Evolutionary conservation across 2,888 invertebrate genomes (phyloP).

Genomic region (Tetragonula carbonaria): DNA sequence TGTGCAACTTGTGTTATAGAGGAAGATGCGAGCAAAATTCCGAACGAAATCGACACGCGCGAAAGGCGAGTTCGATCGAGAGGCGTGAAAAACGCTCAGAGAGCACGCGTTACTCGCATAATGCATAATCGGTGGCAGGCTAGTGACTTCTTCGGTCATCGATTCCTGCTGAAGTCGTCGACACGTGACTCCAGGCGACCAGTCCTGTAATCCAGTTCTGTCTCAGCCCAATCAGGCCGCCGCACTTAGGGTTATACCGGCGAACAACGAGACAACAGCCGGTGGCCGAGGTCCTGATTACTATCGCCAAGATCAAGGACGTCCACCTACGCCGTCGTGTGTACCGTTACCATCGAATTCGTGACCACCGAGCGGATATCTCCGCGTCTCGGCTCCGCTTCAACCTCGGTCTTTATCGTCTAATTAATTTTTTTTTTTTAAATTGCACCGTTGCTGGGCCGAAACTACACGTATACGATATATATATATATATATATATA

Average conservation of each 20-base stretch:
- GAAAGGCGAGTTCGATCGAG: neutral
- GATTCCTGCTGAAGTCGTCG: slow-evolving; percentile 71
- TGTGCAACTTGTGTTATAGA: neutral
- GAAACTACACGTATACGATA: neutral
- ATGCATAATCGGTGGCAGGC: slow-evolving; percentile 17
- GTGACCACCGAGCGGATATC: slow-evolving; percentile 46
- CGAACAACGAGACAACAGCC: slow-evolving; percentile 56
- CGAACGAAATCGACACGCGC: neutral
- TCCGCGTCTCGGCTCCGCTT: slow-evolving; percentile 1
- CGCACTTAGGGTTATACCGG: slow-evolving; percentile 40
- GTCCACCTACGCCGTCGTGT: slow-evolving; percentile 63
- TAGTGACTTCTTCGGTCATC: slow-evolving; percentile 62
- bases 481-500: too few species aligned
- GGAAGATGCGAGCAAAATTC: neutral
- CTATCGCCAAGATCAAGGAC: slow-evolving; percentile 69
- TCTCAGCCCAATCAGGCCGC: slow-evolving; percentile 57
- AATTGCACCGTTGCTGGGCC: slow-evolving; percentile 16
- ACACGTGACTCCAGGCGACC: slow-evolving; percentile 62
- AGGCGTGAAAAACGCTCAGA: neutral
- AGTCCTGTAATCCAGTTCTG: slow-evolving; percentile 69
- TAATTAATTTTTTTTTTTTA: slow-evolving; percentile 52
- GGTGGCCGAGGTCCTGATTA: slow-evolving; percentile 63
- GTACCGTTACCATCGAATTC: slow-evolving; percentile 69
- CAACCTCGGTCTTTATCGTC: slow-evolving; percentile 5
- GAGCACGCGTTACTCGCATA: neutral